Percentiles rank a stretch among this genome's conserved stretches.
Conservation (phyloP, 2,797 vertebrate species). For the Melanotaenia pygmaea region DNA sequence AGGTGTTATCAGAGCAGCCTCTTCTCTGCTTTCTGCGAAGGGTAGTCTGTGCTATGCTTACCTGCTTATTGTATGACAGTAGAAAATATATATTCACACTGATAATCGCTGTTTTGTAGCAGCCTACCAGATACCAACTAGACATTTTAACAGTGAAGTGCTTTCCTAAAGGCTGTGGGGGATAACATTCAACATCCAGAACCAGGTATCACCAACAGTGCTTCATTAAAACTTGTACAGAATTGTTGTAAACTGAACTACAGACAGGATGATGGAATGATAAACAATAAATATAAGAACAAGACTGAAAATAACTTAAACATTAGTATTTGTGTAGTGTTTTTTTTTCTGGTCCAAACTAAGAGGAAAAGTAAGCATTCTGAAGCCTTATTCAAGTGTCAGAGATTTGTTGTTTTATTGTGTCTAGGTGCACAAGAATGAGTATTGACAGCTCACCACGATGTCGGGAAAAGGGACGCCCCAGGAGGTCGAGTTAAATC, state of each 20-base stretch:
- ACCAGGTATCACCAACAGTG: no score
- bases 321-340: no score
- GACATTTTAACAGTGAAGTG: no score
- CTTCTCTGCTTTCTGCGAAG: background rate
- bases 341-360: no score
- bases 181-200: no score
- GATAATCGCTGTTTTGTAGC: background rate
- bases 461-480: conserved; percentile 1
- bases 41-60: background rate
- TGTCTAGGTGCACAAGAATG: background rate
- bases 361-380: no score
- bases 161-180: no score
- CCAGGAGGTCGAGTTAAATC: background rate
- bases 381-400: background rate
- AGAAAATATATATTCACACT: background rate
- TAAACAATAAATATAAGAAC: background rate
- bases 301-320: no score
- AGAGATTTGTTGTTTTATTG: background rate
- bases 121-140: no score
- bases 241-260: no score
- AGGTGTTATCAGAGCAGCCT: background rate
- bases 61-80: background rate
- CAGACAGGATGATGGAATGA: background rate
- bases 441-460: background rate
- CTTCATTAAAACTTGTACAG: no score